Base-by-base conservation (phyloP, 2,797 vertebrate genomes). In the Xyrichtys novacula region DNA sequence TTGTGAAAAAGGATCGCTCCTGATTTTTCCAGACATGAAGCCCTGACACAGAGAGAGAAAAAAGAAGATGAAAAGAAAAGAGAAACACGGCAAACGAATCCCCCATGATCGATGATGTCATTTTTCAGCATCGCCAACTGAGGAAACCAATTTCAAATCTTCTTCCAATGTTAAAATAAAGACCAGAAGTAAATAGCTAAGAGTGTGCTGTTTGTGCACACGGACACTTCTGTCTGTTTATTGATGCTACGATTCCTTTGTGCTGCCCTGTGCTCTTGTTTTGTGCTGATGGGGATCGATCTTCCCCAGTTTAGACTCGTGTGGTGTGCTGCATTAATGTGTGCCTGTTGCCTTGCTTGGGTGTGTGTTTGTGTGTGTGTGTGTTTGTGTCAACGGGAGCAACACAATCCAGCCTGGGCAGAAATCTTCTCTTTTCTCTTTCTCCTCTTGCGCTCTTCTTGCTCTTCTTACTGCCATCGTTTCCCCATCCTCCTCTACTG, bases 381-480 rank as follows among this genome's bases (percentile, higher is more conserved):
- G 74, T 36, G 73, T 25, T 56, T 65, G 72, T 59, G 59, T 76
- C 78, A 74, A 85, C 77, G 74, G 83, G 83, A 80, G 85, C 84
- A 74, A 83, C 79, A 71, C 74, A 59, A 72, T 69, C 81, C 66
- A 75, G 77, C 74, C 78, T 78, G 22, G 38, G 74, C 71, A 76
- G 80, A 88, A 81, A 85, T 87, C 89, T 87, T 90, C 92, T 91
- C 83, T 92, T 90, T 90, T 93, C 90, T 90, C 93, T 92, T 88
- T 92, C 89, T 91, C 76, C 74, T 80, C 86, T 81, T 40, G 78
- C 36, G 74, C 84, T 87, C 74, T 78, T 86, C 80, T 87, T 74
- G 80, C 86, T 89, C 83, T 89, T 87, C 83, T 91, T 87, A 92
- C 89, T 92, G 87, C 89, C 91, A 90, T 91, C 68, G 78, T 87